phyloP scores from a whole-genome alignment of 2,888 invertebrate species.

The Ochropleura plecta region DNA sequence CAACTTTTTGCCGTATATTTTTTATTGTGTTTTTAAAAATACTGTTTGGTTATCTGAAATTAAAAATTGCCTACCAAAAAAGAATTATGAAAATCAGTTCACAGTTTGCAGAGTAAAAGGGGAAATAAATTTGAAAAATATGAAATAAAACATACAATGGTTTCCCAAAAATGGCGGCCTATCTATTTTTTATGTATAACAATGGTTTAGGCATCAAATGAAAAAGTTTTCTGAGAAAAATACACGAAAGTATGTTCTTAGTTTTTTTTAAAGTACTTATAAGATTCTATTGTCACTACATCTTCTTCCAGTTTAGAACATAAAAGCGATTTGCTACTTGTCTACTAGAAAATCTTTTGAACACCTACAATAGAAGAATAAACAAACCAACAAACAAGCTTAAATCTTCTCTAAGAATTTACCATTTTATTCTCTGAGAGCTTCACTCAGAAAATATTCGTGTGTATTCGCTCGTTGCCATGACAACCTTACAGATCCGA shows the following conservation, averaged over 20 bases:
- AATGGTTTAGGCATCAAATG: no score
- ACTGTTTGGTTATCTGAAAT: not conserved
- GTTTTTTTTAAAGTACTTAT: no score
- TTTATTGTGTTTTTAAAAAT: not conserved
- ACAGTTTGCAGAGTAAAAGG: no score
- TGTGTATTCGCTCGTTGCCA: slow-evolving; percentile 14
- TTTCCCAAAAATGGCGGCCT: no score
- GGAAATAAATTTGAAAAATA: no score
- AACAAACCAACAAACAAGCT: slow-evolving; percentile 6
- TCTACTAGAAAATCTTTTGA: not conserved
- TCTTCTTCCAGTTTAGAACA: not conserved
- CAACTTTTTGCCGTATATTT: not conserved
- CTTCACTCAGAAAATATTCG: not conserved
- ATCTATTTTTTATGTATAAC: no score
- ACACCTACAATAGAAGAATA: slow-evolving; percentile 4
- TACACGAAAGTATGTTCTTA: no score
- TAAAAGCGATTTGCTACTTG: not conserved
- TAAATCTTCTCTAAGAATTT: not conserved
- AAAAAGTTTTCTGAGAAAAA: no score
- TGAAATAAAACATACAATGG: no score
- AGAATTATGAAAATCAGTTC: no score
- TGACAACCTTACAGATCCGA: slow-evolving; percentile 34
- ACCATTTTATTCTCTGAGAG: not conserved
- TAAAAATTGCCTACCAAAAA: no score
- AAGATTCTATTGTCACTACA: not conserved